These are phyloP conservation scores for Notothenia coriiceps DNA, from an alignment of 2,113 vertebrate species.

Conservation along the genomic window DNA sequence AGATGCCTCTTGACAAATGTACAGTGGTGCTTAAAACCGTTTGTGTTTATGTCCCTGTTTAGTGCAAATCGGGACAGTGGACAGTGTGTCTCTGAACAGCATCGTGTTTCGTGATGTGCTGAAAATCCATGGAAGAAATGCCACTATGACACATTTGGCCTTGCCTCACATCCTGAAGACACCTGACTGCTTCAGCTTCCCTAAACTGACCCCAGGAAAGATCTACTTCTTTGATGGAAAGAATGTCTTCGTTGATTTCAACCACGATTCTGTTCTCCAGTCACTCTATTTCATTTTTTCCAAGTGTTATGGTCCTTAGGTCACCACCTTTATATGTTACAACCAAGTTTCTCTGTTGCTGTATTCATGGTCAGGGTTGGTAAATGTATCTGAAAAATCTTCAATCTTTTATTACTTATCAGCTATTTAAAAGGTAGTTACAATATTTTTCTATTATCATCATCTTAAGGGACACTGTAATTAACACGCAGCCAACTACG, in stretches of 20 bases:
- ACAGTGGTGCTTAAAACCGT: too few species aligned
- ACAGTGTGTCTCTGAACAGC: slow-evolving; percentile 22
- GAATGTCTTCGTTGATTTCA: slow-evolving; percentile 33
- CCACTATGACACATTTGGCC: background rate
- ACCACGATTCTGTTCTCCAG: slow-evolving; percentile 21
- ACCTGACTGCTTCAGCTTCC: slow-evolving; percentile 10
- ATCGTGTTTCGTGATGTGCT: slow-evolving; percentile 32
- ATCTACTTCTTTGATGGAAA: slow-evolving; percentile 34
- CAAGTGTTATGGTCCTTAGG: slow-evolving; percentile 15
- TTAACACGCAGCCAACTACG: background rate
- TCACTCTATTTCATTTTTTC: slow-evolving; percentile 47
- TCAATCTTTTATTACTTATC: background rate
- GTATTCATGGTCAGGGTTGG: background rate
- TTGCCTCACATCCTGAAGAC: background rate
- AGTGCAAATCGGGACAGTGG: slow-evolving; percentile 56
- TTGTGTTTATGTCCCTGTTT: slow-evolving; percentile 10
- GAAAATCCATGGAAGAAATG: background rate
- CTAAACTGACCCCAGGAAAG: slow-evolving; percentile 35
- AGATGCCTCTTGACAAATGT: too few species aligned
- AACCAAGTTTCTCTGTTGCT: background rate
- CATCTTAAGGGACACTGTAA: background rate
- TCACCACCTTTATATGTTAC: background rate
- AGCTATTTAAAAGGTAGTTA: background rate
- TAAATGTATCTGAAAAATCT: background rate
- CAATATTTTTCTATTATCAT: background rate